Base-by-base conservation (phyloP, 2,888 invertebrate genomes). In the Dendrolimus pini region DNA sequence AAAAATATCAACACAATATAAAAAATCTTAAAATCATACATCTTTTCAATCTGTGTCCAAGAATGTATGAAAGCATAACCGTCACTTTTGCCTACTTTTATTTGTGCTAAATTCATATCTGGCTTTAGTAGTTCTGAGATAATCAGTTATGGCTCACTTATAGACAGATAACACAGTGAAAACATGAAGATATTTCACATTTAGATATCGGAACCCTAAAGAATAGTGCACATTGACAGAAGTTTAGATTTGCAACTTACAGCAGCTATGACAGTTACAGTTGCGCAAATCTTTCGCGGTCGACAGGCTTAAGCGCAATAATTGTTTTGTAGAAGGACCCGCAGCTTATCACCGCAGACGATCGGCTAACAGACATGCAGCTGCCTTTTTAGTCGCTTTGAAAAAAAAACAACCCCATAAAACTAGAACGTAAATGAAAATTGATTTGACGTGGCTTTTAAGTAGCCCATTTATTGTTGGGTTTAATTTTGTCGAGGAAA, bases 251-350 rank as follows among this genome's bases (percentile, higher is more conserved):
- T 30, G 30, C 30, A 30, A 30, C 6, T 30, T 30, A 30, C 30
- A 30, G 30, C 30, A 30, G 30, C 30, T 30, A 30, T 30, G 30
- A 30, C 30, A 30, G 6, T 30, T 30, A 30, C 30, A 30, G 76
- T 83, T 85, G 79, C 79, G 75, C 79, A 84, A 86, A 82, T 83
- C 83, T 78, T 72, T 66, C 65, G 70, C 72, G 12, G 47, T 47
- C 69, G 66, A 67, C 68, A 72, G 68, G 75, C 74, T 74, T 74
- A 76, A 75, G 75, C 77, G 75, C 75, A 75, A 80, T 86, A 85
- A 89, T 89, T 88, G 87, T 85, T 88, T 85, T 80, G 84, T 83
- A 76, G 83, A 85, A 87, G 85, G 87, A 88, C 87, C 82, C 70
- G 67, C 30, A 65, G 73, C 72, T 81, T 86, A 89, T 87, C 88